phyloP scores from a whole-genome alignment of 37 sponge, comb jelly and placozoan species.

The Halichondria panicea region DNA sequence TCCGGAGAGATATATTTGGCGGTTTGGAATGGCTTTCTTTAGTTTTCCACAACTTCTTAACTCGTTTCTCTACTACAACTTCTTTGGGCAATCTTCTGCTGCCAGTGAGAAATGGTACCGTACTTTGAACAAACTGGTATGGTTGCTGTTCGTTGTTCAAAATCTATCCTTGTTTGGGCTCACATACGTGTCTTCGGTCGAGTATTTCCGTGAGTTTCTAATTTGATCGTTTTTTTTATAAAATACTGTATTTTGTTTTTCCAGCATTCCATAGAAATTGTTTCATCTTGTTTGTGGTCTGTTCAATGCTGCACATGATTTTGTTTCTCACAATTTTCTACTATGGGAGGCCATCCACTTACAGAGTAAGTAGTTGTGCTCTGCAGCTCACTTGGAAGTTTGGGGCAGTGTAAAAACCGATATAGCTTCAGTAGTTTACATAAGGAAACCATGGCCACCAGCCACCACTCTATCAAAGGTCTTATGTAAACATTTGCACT shows the following conservation, averaged over 20 bases:
- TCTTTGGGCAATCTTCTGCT: constrained; percentile 19
- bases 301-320: constrained; percentile 56
- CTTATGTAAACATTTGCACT: neutral
- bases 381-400: too few species aligned
- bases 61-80: constrained; percentile 41
- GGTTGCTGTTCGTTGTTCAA: constrained; percentile 29
- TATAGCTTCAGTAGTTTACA: too few species aligned
- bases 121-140: constrained; percentile 26
- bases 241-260: neutral
- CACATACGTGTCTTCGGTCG: constrained; percentile 48
- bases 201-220: constrained; percentile 51
- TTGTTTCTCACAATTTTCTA: constrained; percentile 37
- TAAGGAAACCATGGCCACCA: neutral
- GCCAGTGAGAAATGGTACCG: constrained; percentile 9
- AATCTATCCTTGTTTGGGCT: constrained; percentile 38
- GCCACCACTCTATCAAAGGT: neutral
- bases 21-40: constrained; percentile 50
- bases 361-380: constrained; percentile 27
- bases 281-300: constrained; percentile 40
- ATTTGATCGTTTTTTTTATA: too few species aligned
- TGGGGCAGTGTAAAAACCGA: too few species aligned
- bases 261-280: constrained; percentile 53
- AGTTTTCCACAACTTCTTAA: constrained; percentile 28
- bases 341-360: constrained; percentile 21
- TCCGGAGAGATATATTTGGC: constrained; percentile 70